These are phyloP conservation scores for Mixornis gularis DNA, from an alignment of 2,113 vertebrate genomes.

Conservation along the genomic window DNA sequence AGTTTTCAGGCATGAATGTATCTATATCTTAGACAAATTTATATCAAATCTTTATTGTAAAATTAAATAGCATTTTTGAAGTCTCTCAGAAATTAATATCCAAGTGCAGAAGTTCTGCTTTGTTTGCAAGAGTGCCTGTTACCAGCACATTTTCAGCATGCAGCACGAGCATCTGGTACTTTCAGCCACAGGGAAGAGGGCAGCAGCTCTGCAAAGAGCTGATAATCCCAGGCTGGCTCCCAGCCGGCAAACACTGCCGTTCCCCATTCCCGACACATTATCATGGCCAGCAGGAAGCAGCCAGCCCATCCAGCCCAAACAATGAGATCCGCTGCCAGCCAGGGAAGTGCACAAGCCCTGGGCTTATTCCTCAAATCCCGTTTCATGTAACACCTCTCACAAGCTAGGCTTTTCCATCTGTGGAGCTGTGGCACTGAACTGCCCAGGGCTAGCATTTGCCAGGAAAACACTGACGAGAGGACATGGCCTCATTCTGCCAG, in stretches of 20 bases:
- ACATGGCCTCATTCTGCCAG: not conserved
- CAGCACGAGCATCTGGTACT: not conserved
- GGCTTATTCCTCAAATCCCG: not conserved
- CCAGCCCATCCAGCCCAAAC: not conserved
- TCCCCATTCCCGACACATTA: not conserved
- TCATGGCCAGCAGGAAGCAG: not conserved
- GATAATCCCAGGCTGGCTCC: not conserved
- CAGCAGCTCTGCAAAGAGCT: not conserved
- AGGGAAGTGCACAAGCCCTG: not conserved
- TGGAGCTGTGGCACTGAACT: accelerated
- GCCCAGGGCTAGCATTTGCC: not conserved
- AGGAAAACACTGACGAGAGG: not conserved
- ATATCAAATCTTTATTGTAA: not conserved
- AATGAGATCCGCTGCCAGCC: not conserved
- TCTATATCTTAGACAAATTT: not conserved
- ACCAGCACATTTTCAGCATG: accelerated
- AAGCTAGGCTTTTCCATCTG: accelerated
- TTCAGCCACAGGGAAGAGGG: not conserved
- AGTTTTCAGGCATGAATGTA: not conserved
- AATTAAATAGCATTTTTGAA: not conserved
- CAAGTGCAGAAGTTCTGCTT: not conserved
- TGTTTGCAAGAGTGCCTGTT: not conserved
- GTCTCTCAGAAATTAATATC: not conserved
- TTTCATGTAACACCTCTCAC: not conserved
- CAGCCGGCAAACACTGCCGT: accelerated